Base-by-base conservation (phyloP, 2,113 vertebrate species). In the Leptobrachium leishanense region DNA sequence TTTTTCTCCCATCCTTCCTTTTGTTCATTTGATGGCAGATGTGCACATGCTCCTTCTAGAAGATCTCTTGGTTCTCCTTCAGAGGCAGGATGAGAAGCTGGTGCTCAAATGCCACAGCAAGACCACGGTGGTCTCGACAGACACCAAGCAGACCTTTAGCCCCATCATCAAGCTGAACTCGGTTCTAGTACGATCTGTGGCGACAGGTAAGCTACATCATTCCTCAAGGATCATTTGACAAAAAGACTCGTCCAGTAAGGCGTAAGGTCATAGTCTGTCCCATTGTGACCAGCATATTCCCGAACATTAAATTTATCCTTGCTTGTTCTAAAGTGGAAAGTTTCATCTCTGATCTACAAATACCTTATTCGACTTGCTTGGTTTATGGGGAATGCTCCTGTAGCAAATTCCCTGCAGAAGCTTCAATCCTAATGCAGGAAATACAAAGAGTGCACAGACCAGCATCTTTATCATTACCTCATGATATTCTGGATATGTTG, bases 21-120 rank as follows among this genome's bases (percentile, higher is more conserved):
- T 0, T 15, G 5, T 13, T 13, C 0, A 11, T 44, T 0, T 8
- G 46, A 50, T 50, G 46, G 0, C 87, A 99, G 97, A 99, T 81
- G 90, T 98, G 1, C 95, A 96, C 0, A 96, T 95, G 1, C 88
- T 98, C 88, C 91, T 99, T 53, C 93, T 98, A 81, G 95, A 96
- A 1, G 94, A 98, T 42, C 85, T 94, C 76, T 92, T 99, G 84
- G 87, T 99, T 80, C 91, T 98, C 6, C 95, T 98, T 66, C 95
- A 95, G 57, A 89, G 90, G 78, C 94, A 94, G 43, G 97, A 99
- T 0, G 97, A 98, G 81, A 90, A 92, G 0, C 88, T 98, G 76
- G 90, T 95, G 82, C 94, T 99, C 0, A 94, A 96, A 1, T 95
- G 94, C n/a, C 92, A 93, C 84, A 89, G 92, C 85, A 89, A 87